Evolutionary conservation across 1,140 invertebrate species (phyloP), one percentile per base, ranked within the genome.

Genomic region (Orius laevigatus): DNA sequence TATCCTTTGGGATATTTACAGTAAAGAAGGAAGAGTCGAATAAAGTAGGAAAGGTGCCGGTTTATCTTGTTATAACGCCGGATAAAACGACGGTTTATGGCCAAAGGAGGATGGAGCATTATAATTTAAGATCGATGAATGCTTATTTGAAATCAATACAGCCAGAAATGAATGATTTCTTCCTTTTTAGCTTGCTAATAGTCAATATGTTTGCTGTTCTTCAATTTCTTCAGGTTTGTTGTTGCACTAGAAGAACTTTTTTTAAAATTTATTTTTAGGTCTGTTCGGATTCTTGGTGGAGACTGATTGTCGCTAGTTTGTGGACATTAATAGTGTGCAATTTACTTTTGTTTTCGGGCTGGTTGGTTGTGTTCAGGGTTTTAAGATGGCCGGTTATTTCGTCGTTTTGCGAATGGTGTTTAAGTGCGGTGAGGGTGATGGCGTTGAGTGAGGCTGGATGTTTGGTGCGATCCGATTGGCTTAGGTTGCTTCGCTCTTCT

Each of bases 141-240:
- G 53, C 60, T 15, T 67, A 68, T 54, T 56, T 73, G 12, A 61
- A 62, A 53, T 59, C 60, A 33, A 55, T 72, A 8, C 62, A 66
- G 54, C 70, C 70, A 5, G 70, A 70, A 58, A 60, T 67, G 19
- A 73, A 72, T 62, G 70, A 73, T 58, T 55, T 71, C 6, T 72
- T 73, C 57, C 56, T 71, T 2, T 57, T 61, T 16, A 67, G 61
- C 55, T 58, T 72, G 25, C 48, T 66, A 15, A 46, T 70, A 11
- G 61, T 65, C 33, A 72, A 71, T 59, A 54, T 66, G 49, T 45
- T 67, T 15, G 66, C 62, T 14, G 58, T 57, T n/a, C 62, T 71
- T 56, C 64, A 69, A 49, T 55, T 62, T 18, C 58, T 68, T 34
- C 62, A 64, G 56, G 53, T 69, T 36, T 53, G 25, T 49, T 16